Conservation (phyloP, 2,888 invertebrate species). For the Abrostola triplasia region DNA sequence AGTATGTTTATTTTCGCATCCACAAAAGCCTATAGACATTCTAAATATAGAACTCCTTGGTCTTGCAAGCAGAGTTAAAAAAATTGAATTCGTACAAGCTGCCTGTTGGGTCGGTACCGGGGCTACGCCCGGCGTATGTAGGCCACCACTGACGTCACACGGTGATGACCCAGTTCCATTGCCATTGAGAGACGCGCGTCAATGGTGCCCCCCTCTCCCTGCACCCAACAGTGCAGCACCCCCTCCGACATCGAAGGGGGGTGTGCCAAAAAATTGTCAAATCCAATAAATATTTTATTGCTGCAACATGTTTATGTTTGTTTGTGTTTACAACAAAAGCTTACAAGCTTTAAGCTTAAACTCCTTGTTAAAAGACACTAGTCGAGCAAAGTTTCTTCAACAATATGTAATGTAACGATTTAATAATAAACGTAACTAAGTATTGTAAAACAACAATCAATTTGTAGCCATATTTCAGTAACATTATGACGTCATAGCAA, state of each 20-base stretch:
- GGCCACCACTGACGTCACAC: slow-evolving; percentile 84
- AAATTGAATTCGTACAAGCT: slow-evolving; percentile 66
- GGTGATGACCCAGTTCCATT: slow-evolving; percentile 81
- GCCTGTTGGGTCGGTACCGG: slow-evolving; percentile 65
- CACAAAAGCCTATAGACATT: slow-evolving; percentile 60
- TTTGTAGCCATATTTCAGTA: slow-evolving; percentile 6
- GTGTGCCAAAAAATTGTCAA: slow-evolving; percentile 42
- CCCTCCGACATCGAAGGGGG: slow-evolving; percentile 32
- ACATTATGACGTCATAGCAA: slow-evolving; percentile 12
- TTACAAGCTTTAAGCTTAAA: too few relatives aligned
- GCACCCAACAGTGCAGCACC: slow-evolving; percentile 65
- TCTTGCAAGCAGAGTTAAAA: slow-evolving; percentile 70
- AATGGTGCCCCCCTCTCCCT: slow-evolving; percentile 77
- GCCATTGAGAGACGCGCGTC: slow-evolving; percentile 87
- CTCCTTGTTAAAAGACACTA: too few relatives aligned
- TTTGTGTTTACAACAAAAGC: too few relatives aligned
- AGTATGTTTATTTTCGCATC: slow-evolving; percentile 41
- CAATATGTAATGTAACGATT: too few relatives aligned
- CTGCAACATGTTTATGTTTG: neutral
- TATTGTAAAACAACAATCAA: neutral
- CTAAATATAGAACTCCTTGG: slow-evolving; percentile 78
- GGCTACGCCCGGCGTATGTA: slow-evolving; percentile 84
- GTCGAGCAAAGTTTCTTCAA: too few relatives aligned
- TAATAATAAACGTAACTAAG: neutral
- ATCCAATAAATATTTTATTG: neutral